phyloP scores from a whole-genome alignment of 2,888 invertebrate species.

The Drosophila quinaria region DNA sequence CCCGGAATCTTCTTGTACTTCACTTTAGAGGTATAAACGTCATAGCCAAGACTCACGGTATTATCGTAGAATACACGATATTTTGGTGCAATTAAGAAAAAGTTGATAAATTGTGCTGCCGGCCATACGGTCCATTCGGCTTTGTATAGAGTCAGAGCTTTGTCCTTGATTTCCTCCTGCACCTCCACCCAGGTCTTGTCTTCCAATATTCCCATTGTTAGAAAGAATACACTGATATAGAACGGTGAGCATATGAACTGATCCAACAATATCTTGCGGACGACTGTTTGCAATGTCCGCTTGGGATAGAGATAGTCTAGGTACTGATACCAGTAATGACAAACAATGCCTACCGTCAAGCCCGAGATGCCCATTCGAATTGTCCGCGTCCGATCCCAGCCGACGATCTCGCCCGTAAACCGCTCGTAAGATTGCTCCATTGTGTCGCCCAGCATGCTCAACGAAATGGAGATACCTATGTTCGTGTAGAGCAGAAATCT shows the following conservation, averaged over 20 bases:
- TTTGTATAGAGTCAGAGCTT: constrained; percentile 91
- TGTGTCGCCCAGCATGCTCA: constrained; percentile 92
- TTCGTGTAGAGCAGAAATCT: constrained; percentile 92
- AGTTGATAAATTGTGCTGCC: constrained; percentile 95
- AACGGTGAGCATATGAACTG: constrained; percentile 93
- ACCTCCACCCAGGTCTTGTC: constrained; percentile 88
- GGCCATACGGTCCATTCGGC: constrained; percentile 97
- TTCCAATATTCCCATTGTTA: constrained; percentile 91
- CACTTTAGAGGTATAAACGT: constrained; percentile 92
- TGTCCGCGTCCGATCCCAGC: constrained; percentile 88
- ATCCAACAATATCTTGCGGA: constrained; percentile 92
- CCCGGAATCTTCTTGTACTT: constrained; percentile 86
- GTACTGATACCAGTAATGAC: constrained; percentile 94
- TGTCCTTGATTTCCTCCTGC: constrained; percentile 88
- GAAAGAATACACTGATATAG: constrained; percentile 91
- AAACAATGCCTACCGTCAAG: constrained; percentile 91
- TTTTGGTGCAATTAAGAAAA: constrained; percentile 92
- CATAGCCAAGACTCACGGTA: constrained; percentile 92
- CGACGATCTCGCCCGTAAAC: constrained; percentile 86
- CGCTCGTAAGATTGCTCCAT: constrained; percentile 93
- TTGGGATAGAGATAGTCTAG: constrained; percentile 91
- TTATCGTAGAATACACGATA: constrained; percentile 95
- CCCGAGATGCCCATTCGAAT: constrained; percentile 92
- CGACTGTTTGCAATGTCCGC: constrained; percentile 87
- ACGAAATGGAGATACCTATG: constrained; percentile 89